Base-by-base conservation (phyloP, 2,113 vertebrate species). In the Strix aluco region DNA sequence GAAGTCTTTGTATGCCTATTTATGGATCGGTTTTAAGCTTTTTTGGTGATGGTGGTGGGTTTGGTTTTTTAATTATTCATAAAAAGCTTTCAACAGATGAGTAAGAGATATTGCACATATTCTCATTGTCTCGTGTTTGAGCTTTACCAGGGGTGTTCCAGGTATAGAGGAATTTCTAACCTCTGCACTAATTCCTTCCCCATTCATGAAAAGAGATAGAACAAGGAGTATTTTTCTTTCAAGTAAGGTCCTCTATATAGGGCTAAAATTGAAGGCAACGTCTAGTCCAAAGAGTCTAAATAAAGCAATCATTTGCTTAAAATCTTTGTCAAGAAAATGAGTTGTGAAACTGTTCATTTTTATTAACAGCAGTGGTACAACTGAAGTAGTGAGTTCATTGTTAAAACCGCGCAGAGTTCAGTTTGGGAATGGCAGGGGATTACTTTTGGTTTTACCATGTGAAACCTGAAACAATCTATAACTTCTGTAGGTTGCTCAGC, bases 21-120 rank as follows among this genome's bases (percentile, higher is more conserved):
- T 38, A 38, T 36, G 23, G 4, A 3, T 62, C 81, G 6, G 0
- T 32, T 85, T 42, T 0, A 27, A 9, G 5, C 5, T 40, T 74
- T 72, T 58, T 44, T 72, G 4, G 4, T 26, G 27, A 1, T 46
- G 10, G 6, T 36, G 8, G 7, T 59, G 27, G 10, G 6, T 74
- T 81, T 30, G 5, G 2, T 19, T 26, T 58, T 87, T 77, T 52
- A 61, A 52, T 77, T 94, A 30, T 30, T 86, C 6, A 10, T 40
- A 34, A 67, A 78, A 22, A 8, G 3, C 14, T 85, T 87, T 90
- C 34, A 51, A 30, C 7, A 29, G 26, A 59, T 3, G 5, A 78
- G 11, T 66, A 62, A 54, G 25, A 46, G 32, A 42, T 58, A 36
- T 5, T 42, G 51, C 70, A 38, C 4, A 32, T n/a, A 46, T 34